Evolutionary conservation across 2,888 invertebrate species (phyloP).

Genomic region (Lordiphosa andalusiaca): DNA sequence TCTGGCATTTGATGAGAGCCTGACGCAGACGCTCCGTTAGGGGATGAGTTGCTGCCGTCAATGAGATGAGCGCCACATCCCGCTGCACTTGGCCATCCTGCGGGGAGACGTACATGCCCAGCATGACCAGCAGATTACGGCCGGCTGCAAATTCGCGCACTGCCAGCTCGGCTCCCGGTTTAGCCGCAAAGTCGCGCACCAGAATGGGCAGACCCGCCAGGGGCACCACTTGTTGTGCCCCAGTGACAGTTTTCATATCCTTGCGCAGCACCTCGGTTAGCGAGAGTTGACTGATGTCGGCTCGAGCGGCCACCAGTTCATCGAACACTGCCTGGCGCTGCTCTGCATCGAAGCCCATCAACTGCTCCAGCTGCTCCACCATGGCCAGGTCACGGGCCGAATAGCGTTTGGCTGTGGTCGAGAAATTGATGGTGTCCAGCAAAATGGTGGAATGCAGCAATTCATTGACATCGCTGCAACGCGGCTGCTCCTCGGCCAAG

Average conservation of each 20-base stretch:
- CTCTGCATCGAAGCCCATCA: slow-evolving; percentile 69
- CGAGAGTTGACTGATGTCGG: slow-evolving; percentile 85
- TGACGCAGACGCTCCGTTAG: slow-evolving; percentile 54
- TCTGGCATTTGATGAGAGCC: slow-evolving; percentile 38
- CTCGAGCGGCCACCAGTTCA: slow-evolving; percentile 84
- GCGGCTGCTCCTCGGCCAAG: slow-evolving; percentile 79
- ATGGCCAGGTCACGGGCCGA: slow-evolving; percentile 85
- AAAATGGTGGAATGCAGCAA: slow-evolving; percentile 83
- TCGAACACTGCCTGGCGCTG: slow-evolving; percentile 81
- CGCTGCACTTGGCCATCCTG: slow-evolving; percentile 80
- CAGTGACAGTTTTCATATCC: slow-evolving; percentile 86
- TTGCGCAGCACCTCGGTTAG: slow-evolving; percentile 86
- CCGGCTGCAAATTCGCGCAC: slow-evolving; percentile 81
- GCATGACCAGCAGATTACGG: slow-evolving; percentile 82
- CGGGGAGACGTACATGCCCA: slow-evolving; percentile 83
- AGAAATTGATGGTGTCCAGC: slow-evolving; percentile 90
- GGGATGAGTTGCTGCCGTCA: slow-evolving; percentile 30
- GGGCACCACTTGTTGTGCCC: slow-evolving; percentile 81
- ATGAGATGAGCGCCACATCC: slow-evolving; percentile 83
- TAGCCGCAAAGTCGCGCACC: slow-evolving; percentile 68
- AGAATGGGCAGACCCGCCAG: slow-evolving; percentile 81
- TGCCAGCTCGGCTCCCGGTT: slow-evolving; percentile 80
- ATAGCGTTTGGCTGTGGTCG: slow-evolving; percentile 84
- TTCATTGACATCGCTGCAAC: slow-evolving; percentile 29
- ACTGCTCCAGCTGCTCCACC: slow-evolving; percentile 82